Conservation (phyloP, 2,888 invertebrate species). For the Ormyrus labotus region DNA sequence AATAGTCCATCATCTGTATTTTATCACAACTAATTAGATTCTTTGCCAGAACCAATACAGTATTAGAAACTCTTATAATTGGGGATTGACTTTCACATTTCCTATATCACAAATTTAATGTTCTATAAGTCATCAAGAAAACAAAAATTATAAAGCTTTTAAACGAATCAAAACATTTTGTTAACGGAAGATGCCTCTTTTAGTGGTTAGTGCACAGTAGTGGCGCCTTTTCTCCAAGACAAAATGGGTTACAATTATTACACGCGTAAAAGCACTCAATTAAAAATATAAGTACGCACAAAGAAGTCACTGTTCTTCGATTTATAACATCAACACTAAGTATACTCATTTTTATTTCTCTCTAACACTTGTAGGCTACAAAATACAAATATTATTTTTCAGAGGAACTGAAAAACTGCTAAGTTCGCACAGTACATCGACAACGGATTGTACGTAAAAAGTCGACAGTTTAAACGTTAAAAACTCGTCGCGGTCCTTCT, state of each 20-base stretch:
- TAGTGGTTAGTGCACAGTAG: background rate
- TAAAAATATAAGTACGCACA: constrained; percentile 39
- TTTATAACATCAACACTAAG: constrained; percentile 3
- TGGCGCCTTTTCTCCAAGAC: constrained; percentile 2
- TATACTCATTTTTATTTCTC: background rate
- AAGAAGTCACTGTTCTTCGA: constrained; percentile 21
- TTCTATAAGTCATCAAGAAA: constrained; percentile 5
- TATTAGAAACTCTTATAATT: constrained; percentile 10
- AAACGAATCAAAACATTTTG: constrained; percentile 4
- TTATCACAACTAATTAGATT: background rate
- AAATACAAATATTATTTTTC: constrained; percentile 29
- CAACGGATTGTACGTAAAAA: constrained; percentile 24
- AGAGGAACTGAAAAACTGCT: constrained; percentile 40
- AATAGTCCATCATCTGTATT: background rate
- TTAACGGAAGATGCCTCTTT: background rate
- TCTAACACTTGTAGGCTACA: background rate
- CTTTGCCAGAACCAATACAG: constrained; percentile 28
- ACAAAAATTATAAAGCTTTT: background rate
- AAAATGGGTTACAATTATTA: constrained; percentile 34
- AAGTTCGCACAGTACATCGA: constrained; percentile 1
- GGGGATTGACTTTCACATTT: background rate
- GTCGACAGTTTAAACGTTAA: background rate
- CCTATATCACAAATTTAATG: background rate
- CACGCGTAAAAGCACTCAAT: constrained; percentile 37
- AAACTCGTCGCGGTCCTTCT: constrained; percentile 9